These are phyloP conservation scores for Nannospalax galili DNA, from an alignment of 2,113 vertebrate species.

Conservation along the genomic window DNA sequence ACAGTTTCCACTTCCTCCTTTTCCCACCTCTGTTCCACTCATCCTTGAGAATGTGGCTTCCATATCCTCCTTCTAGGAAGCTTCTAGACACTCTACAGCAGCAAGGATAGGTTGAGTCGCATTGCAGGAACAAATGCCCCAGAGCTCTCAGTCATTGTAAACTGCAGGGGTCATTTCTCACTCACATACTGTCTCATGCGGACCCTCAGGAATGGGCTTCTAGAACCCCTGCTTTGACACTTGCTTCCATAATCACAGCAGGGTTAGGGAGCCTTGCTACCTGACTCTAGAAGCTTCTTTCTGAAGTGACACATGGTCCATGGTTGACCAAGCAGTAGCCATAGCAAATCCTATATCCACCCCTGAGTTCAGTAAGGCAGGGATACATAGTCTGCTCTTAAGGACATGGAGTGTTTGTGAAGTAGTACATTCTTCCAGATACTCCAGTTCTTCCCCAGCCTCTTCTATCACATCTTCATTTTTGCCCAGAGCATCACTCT, in stretches of 20 bases:
- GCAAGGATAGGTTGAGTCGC: not conserved
- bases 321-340: not conserved
- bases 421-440: not conserved
- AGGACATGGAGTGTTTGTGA: not conserved
- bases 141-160: not conserved
- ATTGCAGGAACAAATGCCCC: not conserved
- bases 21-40: not conserved
- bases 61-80: not conserved
- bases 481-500: not conserved
- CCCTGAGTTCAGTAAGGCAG: not conserved
- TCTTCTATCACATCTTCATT: not conserved
- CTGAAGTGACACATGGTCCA: not conserved
- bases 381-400: too few relatives aligned
- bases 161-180: not conserved
- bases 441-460: not conserved
- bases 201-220: not conserved
- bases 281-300: not conserved
- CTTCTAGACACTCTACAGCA: not conserved
- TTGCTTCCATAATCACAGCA: not conserved
- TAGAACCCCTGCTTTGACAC: not conserved
- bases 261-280: accelerated
- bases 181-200: not conserved
- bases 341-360: not conserved
- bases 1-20: not conserved
- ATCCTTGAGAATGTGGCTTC: not conserved